These are phyloP conservation scores for Scaptodrosophila lebanonensis DNA, from an alignment of 1,140 invertebrate genomes.

Conservation along the genomic window DNA sequence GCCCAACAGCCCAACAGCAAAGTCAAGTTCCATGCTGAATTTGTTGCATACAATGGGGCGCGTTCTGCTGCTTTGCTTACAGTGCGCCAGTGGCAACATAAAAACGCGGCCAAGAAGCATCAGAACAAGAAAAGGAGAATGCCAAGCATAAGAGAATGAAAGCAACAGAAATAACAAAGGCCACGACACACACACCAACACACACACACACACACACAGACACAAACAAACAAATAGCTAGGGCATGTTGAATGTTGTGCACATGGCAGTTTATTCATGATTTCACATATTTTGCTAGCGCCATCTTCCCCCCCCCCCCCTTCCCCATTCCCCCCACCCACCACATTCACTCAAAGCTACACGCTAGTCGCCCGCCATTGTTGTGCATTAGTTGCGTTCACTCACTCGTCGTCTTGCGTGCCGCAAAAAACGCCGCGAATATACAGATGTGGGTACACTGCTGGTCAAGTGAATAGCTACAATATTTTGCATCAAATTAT, in stretches of 20 bases:
- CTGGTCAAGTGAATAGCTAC: no score
- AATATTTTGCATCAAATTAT: no score
- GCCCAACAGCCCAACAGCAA: slow-evolving; percentile 15
- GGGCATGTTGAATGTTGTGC: slow-evolving; percentile 64
- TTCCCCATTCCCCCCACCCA: background rate
- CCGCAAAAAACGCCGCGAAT: no score
- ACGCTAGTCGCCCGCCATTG: slow-evolving; percentile 21
- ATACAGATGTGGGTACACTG: no score
- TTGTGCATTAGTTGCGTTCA: slow-evolving; percentile 40
- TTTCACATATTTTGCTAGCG: slow-evolving; percentile 63
- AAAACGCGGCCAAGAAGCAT: slow-evolving; percentile 22
- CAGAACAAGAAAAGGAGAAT: slow-evolving; percentile 23
- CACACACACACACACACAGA: no score
- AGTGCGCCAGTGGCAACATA: slow-evolving; percentile 6
- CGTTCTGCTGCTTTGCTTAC: slow-evolving; percentile 20
- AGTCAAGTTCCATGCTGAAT: slow-evolving; percentile 57
- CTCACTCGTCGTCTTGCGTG: slow-evolving; percentile 32
- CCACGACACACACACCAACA: no score
- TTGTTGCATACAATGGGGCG: slow-evolving; percentile 39
- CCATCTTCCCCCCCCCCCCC: background rate
- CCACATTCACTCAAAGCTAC: slow-evolving; percentile 1
- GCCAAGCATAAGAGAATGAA: background rate
- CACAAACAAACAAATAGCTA: slow-evolving; percentile 10
- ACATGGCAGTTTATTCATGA: slow-evolving; percentile 75
- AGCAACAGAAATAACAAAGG: slow-evolving; percentile 1